phyloP scores from a whole-genome alignment of 1,140 invertebrate species.

The Phocides pigmalion region DNA sequence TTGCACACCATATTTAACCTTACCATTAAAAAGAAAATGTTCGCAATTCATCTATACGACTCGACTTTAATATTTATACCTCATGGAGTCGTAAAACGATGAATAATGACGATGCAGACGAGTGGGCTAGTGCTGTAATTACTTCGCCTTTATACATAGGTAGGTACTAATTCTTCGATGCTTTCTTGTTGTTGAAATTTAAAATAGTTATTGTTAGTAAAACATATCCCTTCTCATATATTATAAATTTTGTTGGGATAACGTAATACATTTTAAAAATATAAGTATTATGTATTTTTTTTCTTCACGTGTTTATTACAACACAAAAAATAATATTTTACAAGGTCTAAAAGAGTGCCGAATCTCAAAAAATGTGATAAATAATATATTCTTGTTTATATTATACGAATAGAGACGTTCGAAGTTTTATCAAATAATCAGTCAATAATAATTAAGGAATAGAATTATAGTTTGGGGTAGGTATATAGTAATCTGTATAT shows the following conservation, averaged over 20 bases:
- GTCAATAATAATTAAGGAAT: too few species aligned
- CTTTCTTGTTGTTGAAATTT: slow-evolving; percentile 74
- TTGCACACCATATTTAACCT: slow-evolving; percentile 77
- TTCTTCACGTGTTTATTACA: background rate
- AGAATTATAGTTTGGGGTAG: too few species aligned
- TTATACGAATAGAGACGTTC: too few species aligned
- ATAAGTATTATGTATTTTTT: background rate
- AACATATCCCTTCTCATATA: slow-evolving; percentile 41
- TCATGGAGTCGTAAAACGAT: slow-evolving; percentile 81
- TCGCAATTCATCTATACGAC: slow-evolving; percentile 81
- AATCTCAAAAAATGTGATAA: too few species aligned
- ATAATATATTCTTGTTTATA: too few species aligned
- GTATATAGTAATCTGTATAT: too few species aligned
- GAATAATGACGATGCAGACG: slow-evolving; percentile 81
- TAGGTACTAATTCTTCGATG: slow-evolving; percentile 42
- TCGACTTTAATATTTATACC: slow-evolving; percentile 82
- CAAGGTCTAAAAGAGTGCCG: too few species aligned
- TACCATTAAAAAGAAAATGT: slow-evolving; percentile 82
- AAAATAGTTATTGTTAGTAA: slow-evolving; percentile 66
- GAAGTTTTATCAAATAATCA: too few species aligned
- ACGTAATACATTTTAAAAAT: too few species aligned
- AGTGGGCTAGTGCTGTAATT: slow-evolving; percentile 80
- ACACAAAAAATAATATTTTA: too few species aligned
- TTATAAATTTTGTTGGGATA: slow-evolving; percentile 36
- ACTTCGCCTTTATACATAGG: slow-evolving; percentile 73